Evolutionary conservation across 92 coral and sea anemone species (phyloP).

Genomic region (Pocillopora meandrina): DNA sequence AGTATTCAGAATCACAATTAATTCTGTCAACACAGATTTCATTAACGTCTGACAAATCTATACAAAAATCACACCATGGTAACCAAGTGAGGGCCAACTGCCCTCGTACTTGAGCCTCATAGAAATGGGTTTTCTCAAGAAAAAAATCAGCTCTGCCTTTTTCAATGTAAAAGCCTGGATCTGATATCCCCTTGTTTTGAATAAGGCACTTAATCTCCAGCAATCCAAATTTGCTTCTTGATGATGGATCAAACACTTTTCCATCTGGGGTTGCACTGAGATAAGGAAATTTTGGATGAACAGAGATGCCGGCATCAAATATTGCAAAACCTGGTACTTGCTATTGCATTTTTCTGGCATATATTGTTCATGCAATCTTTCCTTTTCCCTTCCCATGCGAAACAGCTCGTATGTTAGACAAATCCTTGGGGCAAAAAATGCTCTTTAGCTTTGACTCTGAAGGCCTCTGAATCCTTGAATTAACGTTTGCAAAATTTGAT

Average conservation of each 20-base stretch:
- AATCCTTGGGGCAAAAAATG: conserved; percentile 47
- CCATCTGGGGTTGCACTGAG: conserved; percentile 74
- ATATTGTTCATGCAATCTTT: conserved; percentile 48
- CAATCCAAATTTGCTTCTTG: conserved; percentile 36
- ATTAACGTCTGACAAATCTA: conserved; percentile 12
- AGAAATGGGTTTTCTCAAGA: conserved; percentile 41
- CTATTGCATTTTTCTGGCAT: conserved; percentile 63
- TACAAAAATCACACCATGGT: conserved; percentile 50
- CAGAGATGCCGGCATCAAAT: conserved; percentile 55
- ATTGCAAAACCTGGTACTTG: conserved; percentile 41
- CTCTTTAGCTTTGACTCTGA: conserved; percentile 53
- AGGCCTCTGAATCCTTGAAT: conserved; percentile 33
- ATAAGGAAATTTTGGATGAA: conserved; percentile 56
- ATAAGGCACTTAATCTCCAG: conserved; percentile 63
- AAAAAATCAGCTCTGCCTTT: conserved; percentile 18
- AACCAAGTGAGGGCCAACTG: conserved; percentile 48
- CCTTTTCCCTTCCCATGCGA: conserved; percentile 58
- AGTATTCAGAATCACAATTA: conserved; percentile 29
- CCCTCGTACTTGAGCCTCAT: conserved; percentile 50
- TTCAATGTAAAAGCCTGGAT: conserved; percentile 31
- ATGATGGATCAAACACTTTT: conserved; percentile 65
- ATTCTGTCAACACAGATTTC: conserved; percentile 55
- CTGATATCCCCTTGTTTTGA: conserved; percentile 40
- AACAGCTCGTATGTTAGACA: conserved; percentile 54
- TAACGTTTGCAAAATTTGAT: conserved; percentile 62